Evolutionary conservation across 2,797 vertebrate species (phyloP).

Genomic region (Myiotriccus ornatus): DNA sequence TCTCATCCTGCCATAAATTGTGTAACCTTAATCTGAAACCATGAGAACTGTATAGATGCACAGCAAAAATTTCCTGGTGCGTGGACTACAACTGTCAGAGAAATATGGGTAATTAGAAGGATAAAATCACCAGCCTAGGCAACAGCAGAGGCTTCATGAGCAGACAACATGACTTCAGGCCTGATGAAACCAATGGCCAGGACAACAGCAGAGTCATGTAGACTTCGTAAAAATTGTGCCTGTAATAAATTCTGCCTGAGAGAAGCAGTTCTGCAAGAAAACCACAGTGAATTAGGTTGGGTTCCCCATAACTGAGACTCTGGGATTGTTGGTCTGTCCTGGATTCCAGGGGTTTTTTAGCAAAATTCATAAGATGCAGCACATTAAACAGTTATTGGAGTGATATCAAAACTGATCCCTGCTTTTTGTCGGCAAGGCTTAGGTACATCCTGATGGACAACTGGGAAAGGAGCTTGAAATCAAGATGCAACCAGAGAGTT

Average conservation of each 20-base stretch:
- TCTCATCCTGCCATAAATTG: not conserved
- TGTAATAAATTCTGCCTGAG: not conserved
- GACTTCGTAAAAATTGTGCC: not conserved
- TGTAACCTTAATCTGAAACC: not conserved
- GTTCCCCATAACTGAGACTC: conserved; percentile 47
- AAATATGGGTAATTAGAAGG: not conserved
- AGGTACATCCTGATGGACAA: not conserved
- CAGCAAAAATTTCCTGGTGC: not conserved
- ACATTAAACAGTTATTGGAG: not conserved
- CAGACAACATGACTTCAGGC: not conserved
- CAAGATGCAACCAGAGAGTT: not conserved
- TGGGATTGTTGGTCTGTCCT: conserved; percentile 44
- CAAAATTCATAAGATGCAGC: not conserved
- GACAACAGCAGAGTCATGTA: not conserved
- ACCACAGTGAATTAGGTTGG: not conserved
- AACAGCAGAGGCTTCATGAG: not conserved
- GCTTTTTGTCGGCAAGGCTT: not conserved
- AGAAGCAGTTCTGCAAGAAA: not conserved
- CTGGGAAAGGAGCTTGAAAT: not conserved
- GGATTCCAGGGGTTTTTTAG: conserved; percentile 33
- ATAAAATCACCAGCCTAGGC: not conserved
- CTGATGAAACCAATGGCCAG: not conserved
- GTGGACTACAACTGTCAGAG: not conserved
- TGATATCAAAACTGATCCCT: not conserved
- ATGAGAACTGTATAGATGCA: not conserved